Conservation (phyloP, 2,797 vertebrate genomes). For the Anguilla pacifica region DNA sequence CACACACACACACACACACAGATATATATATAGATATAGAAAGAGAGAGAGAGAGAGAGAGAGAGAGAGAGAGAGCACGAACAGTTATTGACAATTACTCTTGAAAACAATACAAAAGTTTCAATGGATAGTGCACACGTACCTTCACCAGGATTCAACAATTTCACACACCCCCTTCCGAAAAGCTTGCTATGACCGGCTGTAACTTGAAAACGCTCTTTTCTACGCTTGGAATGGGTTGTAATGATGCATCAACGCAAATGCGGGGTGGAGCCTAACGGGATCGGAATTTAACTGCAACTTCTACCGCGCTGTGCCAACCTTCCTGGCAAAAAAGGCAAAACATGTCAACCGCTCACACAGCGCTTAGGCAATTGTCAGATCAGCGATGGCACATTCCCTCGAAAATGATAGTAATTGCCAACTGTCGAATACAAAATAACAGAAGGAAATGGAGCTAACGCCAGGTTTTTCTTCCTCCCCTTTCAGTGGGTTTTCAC, state of each 20-base stretch:
- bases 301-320: not conserved
- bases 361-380: not conserved
- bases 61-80: not conserved
- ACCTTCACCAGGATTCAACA: conserved; percentile 41
- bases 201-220: conserved; percentile 60
- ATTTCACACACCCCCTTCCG: conserved; percentile 54
- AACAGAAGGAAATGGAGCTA: conserved; percentile 10
- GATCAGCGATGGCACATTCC: not conserved
- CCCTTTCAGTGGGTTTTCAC: conserved; percentile 39
- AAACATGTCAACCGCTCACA: not conserved
- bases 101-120: conserved; percentile 49
- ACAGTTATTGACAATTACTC: conserved; percentile 1
- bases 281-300: not conserved
- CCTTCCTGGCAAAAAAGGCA: not conserved
- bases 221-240: conserved; percentile 44
- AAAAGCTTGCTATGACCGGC: conserved; percentile 62
- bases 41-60: not conserved
- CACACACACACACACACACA: not conserved
- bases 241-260: conserved; percentile 23
- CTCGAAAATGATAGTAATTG: not conserved
- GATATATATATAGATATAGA: not conserved
- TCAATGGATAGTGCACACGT: conserved; percentile 55
- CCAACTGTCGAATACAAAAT: not conserved
- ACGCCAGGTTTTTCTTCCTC: conserved; percentile 53
- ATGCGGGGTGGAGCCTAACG: conserved; percentile 38